Evolutionary conservation across 2,888 invertebrate genomes (phyloP).

Genomic region (Lordiphosa fenestrarum): DNA sequence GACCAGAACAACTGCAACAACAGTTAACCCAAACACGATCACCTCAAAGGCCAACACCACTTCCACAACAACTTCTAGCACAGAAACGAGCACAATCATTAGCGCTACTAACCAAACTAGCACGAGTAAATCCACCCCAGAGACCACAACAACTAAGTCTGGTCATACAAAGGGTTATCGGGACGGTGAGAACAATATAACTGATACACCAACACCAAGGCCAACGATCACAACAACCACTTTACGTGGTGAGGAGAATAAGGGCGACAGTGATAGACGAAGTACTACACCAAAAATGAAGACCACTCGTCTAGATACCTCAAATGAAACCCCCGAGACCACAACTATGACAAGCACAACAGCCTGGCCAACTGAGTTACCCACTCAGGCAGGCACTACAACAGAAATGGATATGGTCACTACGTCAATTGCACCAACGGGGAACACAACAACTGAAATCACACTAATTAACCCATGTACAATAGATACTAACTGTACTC

Average conservation of each 20-base stretch:
- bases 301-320: slow-evolving; percentile 78
- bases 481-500: slow-evolving; percentile 83
- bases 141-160: slow-evolving; percentile 68
- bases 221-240: slow-evolving; percentile 51
- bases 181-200: slow-evolving; percentile 80
- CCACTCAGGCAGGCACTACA: slow-evolving; percentile 67
- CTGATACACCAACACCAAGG: slow-evolving; percentile 64
- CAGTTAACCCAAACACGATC: slow-evolving; percentile 53
- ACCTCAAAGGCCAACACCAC: slow-evolving; percentile 36
- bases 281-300: slow-evolving; percentile 76
- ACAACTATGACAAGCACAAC: slow-evolving; percentile 52
- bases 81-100: slow-evolving; percentile 70
- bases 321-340: slow-evolving; percentile 69
- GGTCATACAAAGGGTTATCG: slow-evolving; percentile 79
- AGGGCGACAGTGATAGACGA: slow-evolving; percentile 54
- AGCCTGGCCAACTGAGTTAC: slow-evolving; percentile 51
- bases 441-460: slow-evolving; percentile 60
- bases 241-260: slow-evolving; percentile 52
- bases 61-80: slow-evolving; percentile 43
- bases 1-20: slow-evolving; percentile 44
- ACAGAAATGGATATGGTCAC: slow-evolving; percentile 56
- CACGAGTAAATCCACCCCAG: slow-evolving; percentile 44
- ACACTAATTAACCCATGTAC: slow-evolving; percentile 81
- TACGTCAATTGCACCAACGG: slow-evolving; percentile 59
- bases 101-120: slow-evolving; percentile 59